Evolutionary conservation across 2,797 vertebrate species (phyloP).

Genomic region (Xenops minutus): DNA sequence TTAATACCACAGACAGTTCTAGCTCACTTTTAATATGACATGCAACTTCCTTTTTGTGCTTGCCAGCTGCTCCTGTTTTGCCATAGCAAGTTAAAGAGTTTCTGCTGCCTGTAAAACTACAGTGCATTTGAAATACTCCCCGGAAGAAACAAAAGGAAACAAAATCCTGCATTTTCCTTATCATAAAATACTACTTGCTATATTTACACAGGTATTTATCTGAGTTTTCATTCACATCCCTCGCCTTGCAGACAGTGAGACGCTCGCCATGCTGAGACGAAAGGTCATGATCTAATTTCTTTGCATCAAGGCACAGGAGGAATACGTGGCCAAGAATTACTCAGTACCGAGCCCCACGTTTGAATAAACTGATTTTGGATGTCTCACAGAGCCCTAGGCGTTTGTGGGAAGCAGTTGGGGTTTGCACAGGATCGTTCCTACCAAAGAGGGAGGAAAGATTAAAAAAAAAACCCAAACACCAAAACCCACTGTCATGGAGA

Average conservation of each 20-base stretch:
- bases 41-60: conserved; percentile 22
- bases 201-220: not conserved
- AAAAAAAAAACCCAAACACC: not conserved
- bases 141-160: not conserved
- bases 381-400: not conserved
- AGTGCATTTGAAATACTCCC: not conserved
- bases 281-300: not conserved
- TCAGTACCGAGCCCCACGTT: not conserved
- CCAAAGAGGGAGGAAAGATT: not conserved
- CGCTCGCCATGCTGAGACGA: not conserved
- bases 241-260: not conserved
- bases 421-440: not conserved
- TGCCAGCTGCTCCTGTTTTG: not conserved
- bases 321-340: not conserved
- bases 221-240: not conserved
- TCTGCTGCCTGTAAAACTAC: not conserved
- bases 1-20: not conserved
- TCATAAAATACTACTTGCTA: not conserved
- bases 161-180: not conserved
- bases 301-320: not conserved
- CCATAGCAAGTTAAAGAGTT: not conserved
- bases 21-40: not conserved
- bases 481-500: too few relatives aligned
- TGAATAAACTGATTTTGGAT: not conserved
- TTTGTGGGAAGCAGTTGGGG: not conserved